Evolutionary conservation across 2,888 invertebrate genomes (phyloP), one percentile per base, ranked within the genome.

Genomic region (Drepanosiphum platanoidis): DNA sequence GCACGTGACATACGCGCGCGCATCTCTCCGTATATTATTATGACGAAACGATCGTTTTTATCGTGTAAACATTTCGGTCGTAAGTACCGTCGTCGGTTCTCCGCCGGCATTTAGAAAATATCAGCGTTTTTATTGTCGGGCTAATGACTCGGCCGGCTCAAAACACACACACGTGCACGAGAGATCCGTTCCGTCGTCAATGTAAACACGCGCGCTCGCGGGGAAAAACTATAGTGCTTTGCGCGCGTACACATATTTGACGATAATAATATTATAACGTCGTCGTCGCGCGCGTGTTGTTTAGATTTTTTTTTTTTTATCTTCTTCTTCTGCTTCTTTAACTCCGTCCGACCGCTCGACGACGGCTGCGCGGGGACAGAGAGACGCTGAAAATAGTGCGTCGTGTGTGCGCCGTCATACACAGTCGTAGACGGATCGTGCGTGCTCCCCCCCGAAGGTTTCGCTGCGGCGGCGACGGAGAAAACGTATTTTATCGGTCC

Each of bases 81-180:
- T 27, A n/a, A 52, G 68, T 46, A 66, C 7, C 68, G 32, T 77
- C 58, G 46, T 15, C 52, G 18, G 52, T 5, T 34, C 3, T 8
- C 15, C 39, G 39, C 58, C 34, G n/a, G 13, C 52, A 27, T 80
- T 52, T 22, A 27, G 80, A 81, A n/a, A 81, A 81, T 71, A 81
- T 71, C 71, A 81, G 58, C 71, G 81, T 81, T 81, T n/a, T 71
- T 71, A 71, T 81, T 81, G 71, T 71, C 15, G 36, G 71, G 71
- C 71, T 71, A 81, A 81, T 70, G 71, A 81, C 81, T 80, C 30
- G 68, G 13, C 30, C 22, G 70, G 70, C 15, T 81, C 11, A 36
- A 71, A 34, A 36, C 64, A n/a, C 27, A 22, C 64, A 32, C 8
- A 42, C 18, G 18, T 46, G 27, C 8, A 64, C 42, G 8, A 18